Evolutionary conservation across 92 coral and sea anemone species (phyloP).

Genomic region (Paragorgia papillata): DNA sequence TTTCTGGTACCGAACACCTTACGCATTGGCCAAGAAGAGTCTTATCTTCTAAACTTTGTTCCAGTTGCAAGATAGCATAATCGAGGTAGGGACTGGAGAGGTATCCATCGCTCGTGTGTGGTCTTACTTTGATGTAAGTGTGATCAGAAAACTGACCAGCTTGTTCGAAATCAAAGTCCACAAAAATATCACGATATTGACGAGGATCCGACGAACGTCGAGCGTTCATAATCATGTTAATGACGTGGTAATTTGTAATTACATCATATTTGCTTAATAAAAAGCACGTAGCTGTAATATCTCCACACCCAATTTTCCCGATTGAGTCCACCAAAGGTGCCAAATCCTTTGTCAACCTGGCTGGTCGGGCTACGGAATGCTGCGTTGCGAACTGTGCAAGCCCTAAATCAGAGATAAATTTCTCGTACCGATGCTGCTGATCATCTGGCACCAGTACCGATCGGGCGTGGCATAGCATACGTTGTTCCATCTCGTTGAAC

Average conservation of each 20-base stretch:
- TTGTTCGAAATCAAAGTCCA: no score
- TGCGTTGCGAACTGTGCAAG: neutral
- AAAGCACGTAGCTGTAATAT: neutral
- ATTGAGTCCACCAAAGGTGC: neutral
- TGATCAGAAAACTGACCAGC: no score
- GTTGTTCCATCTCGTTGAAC: neutral
- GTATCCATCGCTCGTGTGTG: neutral
- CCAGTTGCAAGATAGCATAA: constrained; percentile 6
- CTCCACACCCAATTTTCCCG: neutral
- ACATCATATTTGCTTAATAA: neutral
- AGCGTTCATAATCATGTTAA: neutral
- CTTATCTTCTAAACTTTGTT: neutral
- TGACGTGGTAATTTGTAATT: constrained; percentile 16
- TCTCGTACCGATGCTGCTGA: neutral
- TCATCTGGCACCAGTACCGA: neutral
- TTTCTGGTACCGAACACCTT: neutral
- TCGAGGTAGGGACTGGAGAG: neutral
- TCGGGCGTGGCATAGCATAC: neutral
- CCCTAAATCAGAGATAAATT: neutral
- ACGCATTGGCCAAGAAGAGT: neutral
- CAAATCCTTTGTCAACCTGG: neutral
- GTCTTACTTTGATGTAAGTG: no score
- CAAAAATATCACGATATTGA: no score
- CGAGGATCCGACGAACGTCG: no score
- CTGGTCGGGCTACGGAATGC: neutral